Conservation (phyloP, 1,140 invertebrate species). For the Drosophila tristis region DNA sequence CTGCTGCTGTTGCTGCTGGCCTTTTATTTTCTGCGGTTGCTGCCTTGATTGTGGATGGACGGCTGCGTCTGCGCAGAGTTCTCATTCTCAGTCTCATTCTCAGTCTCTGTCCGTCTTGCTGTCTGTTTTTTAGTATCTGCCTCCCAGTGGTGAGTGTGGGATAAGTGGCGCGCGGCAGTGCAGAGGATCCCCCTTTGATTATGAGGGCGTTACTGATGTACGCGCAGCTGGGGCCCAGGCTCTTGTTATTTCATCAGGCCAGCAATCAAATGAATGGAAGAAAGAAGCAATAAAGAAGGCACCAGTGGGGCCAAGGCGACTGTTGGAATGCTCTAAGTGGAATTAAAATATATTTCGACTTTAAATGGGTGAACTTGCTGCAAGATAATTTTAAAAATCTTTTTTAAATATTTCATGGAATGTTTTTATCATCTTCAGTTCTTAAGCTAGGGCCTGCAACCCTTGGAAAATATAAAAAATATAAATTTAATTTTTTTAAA, state of each 20-base stretch:
- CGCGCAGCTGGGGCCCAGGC: conserved; percentile 22
- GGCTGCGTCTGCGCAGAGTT: conserved; percentile 46
- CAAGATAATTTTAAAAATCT: too few relatives aligned
- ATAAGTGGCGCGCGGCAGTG: conserved; percentile 1
- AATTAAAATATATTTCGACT: background rate
- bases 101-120: too few relatives aligned
- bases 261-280: conserved; percentile 48
- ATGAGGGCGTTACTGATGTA: conserved; percentile 62
- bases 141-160: conserved; percentile 6
- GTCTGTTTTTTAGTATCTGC: too few relatives aligned
- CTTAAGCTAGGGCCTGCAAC: too few relatives aligned
- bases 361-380: too few relatives aligned
- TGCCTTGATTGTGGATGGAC: conserved; percentile 18
- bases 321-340: background rate
- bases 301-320: too few relatives aligned
- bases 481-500: background rate
- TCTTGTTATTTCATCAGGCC: conserved; percentile 66
- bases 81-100: too few relatives aligned
- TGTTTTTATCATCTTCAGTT: too few relatives aligned
- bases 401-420: too few relatives aligned
- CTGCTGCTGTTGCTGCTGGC: conserved; percentile 12
- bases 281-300: conserved; percentile 6
- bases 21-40: conserved; percentile 3
- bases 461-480: too few relatives aligned
- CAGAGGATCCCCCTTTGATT: conserved; percentile 50